phyloP scores from a whole-genome alignment of 1,140 invertebrate species.

The Hypsibius dujardini region DNA sequence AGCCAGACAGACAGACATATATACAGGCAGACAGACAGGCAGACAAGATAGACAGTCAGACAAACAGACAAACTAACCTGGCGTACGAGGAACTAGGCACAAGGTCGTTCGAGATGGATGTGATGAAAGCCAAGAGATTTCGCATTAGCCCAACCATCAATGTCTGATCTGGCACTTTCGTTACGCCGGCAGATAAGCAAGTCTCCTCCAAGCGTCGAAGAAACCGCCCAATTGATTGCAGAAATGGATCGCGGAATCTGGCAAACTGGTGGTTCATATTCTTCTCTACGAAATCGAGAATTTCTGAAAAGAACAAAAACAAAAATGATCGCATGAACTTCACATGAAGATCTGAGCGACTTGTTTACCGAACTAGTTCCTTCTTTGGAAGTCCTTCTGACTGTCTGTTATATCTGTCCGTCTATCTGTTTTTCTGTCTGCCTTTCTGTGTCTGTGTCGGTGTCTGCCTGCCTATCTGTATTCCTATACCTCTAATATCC shows the following conservation, averaged over 20 bases:
- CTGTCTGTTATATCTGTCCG: too few relatives aligned
- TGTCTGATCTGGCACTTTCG: background rate
- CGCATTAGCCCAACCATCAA: background rate
- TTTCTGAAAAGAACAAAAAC: slow-evolving; percentile 4
- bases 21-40: too few relatives aligned
- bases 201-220: background rate
- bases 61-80: background rate
- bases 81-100: slow-evolving; percentile 1
- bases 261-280: slow-evolving; percentile 2
- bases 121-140: background rate
- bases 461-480: too few relatives aligned
- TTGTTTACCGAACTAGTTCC: too few relatives aligned
- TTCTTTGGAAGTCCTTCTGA: too few relatives aligned
- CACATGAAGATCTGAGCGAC: too few relatives aligned
- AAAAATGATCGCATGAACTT: background rate
- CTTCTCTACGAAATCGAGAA: background rate
- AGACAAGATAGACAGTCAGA: background rate
- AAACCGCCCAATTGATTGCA: background rate
- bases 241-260: slow-evolving; percentile 1
- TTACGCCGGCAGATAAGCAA: too few relatives aligned
- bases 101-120: background rate
- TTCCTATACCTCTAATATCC: background rate
- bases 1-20: too few relatives aligned
- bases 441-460: too few relatives aligned
- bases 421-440: too few relatives aligned